Base-by-base conservation (phyloP, 2,113 vertebrate species). In the Noctilio leporinus region DNA sequence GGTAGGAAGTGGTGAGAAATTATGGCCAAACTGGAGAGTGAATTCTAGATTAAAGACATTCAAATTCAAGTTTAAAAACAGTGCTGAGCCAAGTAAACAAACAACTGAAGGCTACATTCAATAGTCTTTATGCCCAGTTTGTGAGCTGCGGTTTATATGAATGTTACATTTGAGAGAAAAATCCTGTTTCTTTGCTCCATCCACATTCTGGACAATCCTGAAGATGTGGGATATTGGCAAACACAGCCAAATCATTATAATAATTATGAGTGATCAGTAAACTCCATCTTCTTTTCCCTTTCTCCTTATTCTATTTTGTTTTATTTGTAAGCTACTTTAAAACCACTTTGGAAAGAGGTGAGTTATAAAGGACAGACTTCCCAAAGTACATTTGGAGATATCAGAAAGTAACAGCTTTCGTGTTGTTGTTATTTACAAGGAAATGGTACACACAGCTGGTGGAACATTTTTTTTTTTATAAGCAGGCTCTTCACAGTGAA, bases 11-110 rank as follows among this genome's bases (percentile, higher is more conserved):
- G 57, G 57, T 83, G 26, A 93, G 65, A 76, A 92, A 65, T 93
- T 75, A 72, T 45, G 84, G 22, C 26, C 67, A 81, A 91, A 62
- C 22, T 73, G 35, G 45, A 89, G 70, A 88, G 24, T 55, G 53
- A 72, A 70, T 83, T 94, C 38, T 53, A 93, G 89, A 64, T 26
- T 49, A 64, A 84, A 96, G 38, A 40, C 4, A 5, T 57, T 88
- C n/a, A 62, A 69, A 70, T 95, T 89, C 10, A 55, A 88, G 67
- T 90, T 93, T 57, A 78, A 87, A 76, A 82, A 72, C 45, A 59
- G 62, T 43, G 35, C 47, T 8, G 15, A 65, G 35, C 28, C 33
- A 65, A 30, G 7, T 43, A 86, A 77, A 62, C 62, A 51, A 73
- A 89, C 0, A 28, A 2, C 28, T 38, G 38, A 69, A 75, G 82